phyloP scores from a whole-genome alignment of 2,113 vertebrate species.

The Myxocyprinus asiaticus region DNA sequence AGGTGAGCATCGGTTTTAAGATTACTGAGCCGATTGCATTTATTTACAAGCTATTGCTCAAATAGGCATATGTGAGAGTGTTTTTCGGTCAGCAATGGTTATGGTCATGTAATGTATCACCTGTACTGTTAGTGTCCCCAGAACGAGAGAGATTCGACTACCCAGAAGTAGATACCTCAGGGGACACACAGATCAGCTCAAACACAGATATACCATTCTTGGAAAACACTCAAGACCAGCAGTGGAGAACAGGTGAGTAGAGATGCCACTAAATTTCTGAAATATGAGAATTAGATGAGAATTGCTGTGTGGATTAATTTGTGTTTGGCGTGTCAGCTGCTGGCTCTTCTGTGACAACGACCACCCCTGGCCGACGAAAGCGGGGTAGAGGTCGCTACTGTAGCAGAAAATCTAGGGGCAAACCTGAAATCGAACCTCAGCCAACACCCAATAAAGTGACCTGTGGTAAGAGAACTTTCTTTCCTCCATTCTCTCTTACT shows the following conservation, averaged over 20 bases:
- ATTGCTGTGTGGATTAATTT: neutral
- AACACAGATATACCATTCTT: constrained; percentile 58
- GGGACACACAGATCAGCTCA: constrained; percentile 64
- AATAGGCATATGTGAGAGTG: too few relatives aligned
- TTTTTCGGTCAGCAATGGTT: too few relatives aligned
- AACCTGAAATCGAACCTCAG: constrained; percentile 45
- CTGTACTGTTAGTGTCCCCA: constrained; percentile 78
- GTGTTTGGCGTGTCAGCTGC: constrained; percentile 67
- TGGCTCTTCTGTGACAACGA: constrained; percentile 66
- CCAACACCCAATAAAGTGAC: constrained; percentile 74
- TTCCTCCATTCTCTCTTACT: neutral
- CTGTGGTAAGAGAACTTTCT: constrained; percentile 79
- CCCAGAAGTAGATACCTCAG: constrained; percentile 54
- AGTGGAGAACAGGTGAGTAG: constrained; percentile 78
- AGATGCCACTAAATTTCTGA: too few relatives aligned
- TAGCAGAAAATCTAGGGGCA: constrained; percentile 60
- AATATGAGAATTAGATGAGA: too few relatives aligned
- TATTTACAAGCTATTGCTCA: too few relatives aligned
- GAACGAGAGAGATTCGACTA: constrained; percentile 69
- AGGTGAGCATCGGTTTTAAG: constrained; percentile 71
- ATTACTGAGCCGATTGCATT: neutral
- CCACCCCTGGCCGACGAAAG: constrained; percentile 62
- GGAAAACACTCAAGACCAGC: constrained; percentile 50
- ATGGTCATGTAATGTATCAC: constrained; percentile 12
- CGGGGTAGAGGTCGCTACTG: constrained; percentile 70